These are phyloP conservation scores for Rhagium mordax DNA, from an alignment of 2,888 invertebrate genomes.

Conservation along the genomic window DNA sequence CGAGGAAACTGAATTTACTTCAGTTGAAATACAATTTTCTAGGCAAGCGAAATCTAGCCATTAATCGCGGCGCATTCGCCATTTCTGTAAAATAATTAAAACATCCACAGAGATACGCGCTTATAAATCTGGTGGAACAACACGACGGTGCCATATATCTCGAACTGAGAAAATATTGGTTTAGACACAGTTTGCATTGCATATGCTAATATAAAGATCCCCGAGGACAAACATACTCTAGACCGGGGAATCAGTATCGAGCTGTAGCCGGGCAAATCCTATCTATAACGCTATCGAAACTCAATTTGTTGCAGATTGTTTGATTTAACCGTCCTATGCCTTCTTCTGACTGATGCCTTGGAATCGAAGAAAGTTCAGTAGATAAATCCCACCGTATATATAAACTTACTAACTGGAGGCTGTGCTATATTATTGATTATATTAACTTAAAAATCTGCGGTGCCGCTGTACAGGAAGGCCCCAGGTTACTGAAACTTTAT, in stretches of 20 bases:
- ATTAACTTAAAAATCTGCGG: too few species aligned
- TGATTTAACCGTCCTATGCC: constrained; percentile 34
- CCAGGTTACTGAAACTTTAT: too few species aligned
- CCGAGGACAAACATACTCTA: constrained; percentile 7
- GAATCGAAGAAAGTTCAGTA: background rate
- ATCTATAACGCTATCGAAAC: constrained; percentile 35
- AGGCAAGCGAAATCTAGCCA: too few species aligned
- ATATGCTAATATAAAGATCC: constrained; percentile 3
- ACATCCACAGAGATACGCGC: background rate
- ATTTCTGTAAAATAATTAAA: background rate
- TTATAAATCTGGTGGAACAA: background rate
- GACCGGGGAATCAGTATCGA: constrained; percentile 13
- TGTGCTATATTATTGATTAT: background rate
- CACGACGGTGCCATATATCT: background rate
- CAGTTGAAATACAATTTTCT: too few species aligned
- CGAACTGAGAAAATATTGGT: constrained; percentile 2
- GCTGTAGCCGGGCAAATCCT: constrained; percentile 7
- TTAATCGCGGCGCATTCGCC: background rate
- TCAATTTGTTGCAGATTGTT: constrained; percentile 41
- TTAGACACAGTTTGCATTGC: constrained; percentile 1
- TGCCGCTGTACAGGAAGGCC: too few species aligned
- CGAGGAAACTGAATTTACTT: too few species aligned
- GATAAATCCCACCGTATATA: background rate
- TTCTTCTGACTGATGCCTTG: background rate
- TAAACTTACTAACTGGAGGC: background rate